A percentile compares a stretch with the other conserved stretches of the same genome.
These are phyloP conservation scores for Myanophis thanlyinensis DNA, from an alignment of 2,113 vertebrate species.

Conservation along the genomic window DNA sequence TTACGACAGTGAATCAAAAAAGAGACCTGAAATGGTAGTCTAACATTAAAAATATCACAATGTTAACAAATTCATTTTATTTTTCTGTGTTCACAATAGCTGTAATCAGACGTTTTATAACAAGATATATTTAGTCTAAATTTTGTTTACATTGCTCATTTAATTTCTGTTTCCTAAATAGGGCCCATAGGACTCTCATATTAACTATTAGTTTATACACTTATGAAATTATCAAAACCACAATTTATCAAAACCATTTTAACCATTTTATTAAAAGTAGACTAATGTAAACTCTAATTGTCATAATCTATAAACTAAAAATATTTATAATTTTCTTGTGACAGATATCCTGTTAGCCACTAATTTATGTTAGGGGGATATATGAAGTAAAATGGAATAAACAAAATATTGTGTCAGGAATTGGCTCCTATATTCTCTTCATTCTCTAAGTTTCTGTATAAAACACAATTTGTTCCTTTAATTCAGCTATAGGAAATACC, in stretches of 20 bases:
- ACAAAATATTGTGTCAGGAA: not conserved
- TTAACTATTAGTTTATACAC: slow-evolving; percentile 1
- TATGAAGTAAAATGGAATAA: not conserved
- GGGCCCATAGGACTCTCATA: not conserved
- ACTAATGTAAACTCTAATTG: slow-evolving; percentile 6
- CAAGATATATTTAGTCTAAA: not conserved
- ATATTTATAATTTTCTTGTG: not conserved
- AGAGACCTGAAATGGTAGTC: not conserved
- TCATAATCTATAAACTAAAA: not conserved
- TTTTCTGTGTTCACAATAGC: not conserved
- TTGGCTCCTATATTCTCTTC: not conserved
- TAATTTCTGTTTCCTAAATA: not conserved
- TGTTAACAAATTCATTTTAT: not conserved
- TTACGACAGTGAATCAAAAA: not conserved
- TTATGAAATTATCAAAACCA: not conserved
- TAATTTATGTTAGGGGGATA: not conserved
- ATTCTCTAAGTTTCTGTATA: not conserved
- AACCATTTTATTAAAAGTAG: slow-evolving; percentile 22
- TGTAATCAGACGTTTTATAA: not conserved
- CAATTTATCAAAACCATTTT: not conserved
- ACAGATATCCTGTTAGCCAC: not conserved
- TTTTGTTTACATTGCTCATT: not conserved
- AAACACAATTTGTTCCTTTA: not conserved
- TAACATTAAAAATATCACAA: not conserved
- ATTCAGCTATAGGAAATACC: slow-evolving; percentile 7